Percentiles rank a stretch among this genome's conserved stretches.
Evolutionary conservation across 2,888 invertebrate genomes (phyloP).

Genomic region (Norana najaformis): DNA sequence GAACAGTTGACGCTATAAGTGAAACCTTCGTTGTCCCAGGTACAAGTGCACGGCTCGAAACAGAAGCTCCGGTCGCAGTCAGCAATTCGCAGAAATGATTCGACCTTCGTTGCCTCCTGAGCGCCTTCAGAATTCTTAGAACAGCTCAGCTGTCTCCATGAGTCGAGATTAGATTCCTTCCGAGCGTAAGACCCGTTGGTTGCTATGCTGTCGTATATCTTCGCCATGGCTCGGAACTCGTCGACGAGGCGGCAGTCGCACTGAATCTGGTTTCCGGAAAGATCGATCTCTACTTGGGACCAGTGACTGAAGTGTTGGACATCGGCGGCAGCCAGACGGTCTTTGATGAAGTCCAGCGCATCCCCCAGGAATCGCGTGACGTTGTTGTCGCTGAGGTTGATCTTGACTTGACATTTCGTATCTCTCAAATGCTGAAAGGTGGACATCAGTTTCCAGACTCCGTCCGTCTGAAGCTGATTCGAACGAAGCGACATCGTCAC

Average conservation of each 20-base stretch:
- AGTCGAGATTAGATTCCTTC: not conserved
- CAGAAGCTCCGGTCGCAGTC: slow-evolving; percentile 3
- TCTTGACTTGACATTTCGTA: slow-evolving; percentile 30
- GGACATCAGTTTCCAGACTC: slow-evolving; percentile 40
- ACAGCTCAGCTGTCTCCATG: not conserved
- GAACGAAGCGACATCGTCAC: slow-evolving; percentile 35
- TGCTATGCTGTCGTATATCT: not conserved
- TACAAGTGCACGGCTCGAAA: not conserved
- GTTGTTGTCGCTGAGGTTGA: slow-evolving; percentile 37
- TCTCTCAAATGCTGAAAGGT: slow-evolving; percentile 41
- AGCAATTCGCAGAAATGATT: not conserved
- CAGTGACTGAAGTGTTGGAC: slow-evolving; percentile 35
- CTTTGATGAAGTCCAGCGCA: slow-evolving; percentile 9
- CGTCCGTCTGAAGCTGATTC: slow-evolving; percentile 39
- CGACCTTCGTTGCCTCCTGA: not conserved
- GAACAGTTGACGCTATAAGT: not conserved
- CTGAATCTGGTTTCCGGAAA: slow-evolving; percentile 36
- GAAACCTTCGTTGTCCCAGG: not conserved
- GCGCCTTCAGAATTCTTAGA: not conserved
- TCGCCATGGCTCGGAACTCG: slow-evolving; percentile 27
- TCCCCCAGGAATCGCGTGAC: slow-evolving; percentile 35
- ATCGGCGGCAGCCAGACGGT: not conserved
- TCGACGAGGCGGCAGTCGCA: slow-evolving; percentile 38
- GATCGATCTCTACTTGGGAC: slow-evolving; percentile 36
- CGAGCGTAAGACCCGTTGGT: not conserved